Evolutionary conservation across 92 coral and sea anemone species (phyloP).

Genomic region (Meandrina meandrites): DNA sequence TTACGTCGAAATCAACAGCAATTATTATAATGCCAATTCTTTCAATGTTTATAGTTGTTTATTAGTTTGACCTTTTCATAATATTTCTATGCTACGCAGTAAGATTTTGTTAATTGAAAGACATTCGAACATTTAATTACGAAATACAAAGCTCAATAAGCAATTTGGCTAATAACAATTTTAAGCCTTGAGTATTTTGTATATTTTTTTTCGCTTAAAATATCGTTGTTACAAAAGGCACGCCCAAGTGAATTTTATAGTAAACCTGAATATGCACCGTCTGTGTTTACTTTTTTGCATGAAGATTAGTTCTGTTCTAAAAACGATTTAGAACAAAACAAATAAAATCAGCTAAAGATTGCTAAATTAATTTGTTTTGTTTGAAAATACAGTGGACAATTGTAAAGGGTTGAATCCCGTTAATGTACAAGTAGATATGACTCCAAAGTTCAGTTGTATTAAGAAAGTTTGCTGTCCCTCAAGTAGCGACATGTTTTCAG

Average conservation of each 20-base stretch:
- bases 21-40: background rate
- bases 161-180: background rate
- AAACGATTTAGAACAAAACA: background rate
- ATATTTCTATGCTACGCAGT: background rate
- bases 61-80: background rate
- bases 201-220: background rate
- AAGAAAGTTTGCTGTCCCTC: constrained; percentile 7
- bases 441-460: background rate
- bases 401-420: background rate
- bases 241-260: background rate
- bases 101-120: background rate
- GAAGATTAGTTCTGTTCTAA: background rate
- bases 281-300: background rate
- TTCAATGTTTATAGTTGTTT: background rate
- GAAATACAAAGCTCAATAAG: background rate
- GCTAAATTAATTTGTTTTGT: constrained; percentile 1
- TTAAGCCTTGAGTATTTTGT: background rate
- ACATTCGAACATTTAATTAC: background rate
- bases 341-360: background rate
- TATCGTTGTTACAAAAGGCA: background rate
- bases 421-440: too few relatives aligned
- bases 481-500: constrained; percentile 75
- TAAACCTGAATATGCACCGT: background rate
- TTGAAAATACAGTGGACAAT: background rate
- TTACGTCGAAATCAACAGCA: background rate